Percentiles rank a stretch among this genome's conserved stretches.
Evolutionary conservation across 2,113 vertebrate genomes (phyloP).

Genomic region (Mormyrus lacerda): DNA sequence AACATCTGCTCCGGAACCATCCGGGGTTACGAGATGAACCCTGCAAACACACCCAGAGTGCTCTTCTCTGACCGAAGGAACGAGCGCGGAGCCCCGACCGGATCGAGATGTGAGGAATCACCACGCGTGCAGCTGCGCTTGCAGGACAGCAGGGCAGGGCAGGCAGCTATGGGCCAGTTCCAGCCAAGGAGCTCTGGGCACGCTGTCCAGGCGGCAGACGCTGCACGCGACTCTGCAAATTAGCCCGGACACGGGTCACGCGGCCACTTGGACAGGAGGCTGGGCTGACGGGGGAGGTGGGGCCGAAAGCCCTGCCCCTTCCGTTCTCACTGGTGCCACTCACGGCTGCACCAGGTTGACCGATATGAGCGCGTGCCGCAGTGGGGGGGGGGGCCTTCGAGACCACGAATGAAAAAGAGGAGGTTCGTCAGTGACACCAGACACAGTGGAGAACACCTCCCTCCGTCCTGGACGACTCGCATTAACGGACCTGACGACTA

Average conservation of each 20-base stretch:
- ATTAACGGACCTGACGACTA: neutral
- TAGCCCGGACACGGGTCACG: neutral
- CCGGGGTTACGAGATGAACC: neutral
- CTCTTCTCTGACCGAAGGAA: neutral
- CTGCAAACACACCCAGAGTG: neutral
- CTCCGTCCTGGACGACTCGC: neutral
- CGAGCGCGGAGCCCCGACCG: neutral
- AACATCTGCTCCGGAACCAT: neutral
- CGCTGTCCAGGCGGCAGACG: no score
- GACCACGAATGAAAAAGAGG: neutral
- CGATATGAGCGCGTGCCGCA: neutral
- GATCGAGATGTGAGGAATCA: neutral
- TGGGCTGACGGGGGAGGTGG: neutral
- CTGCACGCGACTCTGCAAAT: neutral
- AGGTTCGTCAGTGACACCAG: neutral
- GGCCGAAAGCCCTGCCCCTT: neutral
- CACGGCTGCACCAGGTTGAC: neutral
- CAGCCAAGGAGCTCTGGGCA: neutral
- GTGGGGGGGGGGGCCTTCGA: neutral
- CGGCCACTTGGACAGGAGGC: neutral
- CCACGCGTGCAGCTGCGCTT: neutral
- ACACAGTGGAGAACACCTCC: neutral
- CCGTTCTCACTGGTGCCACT: neutral
- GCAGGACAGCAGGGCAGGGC: neutral
- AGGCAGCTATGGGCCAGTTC: neutral